phyloP scores from a whole-genome alignment of 2,888 invertebrate genomes.

The Volucella inanis region DNA sequence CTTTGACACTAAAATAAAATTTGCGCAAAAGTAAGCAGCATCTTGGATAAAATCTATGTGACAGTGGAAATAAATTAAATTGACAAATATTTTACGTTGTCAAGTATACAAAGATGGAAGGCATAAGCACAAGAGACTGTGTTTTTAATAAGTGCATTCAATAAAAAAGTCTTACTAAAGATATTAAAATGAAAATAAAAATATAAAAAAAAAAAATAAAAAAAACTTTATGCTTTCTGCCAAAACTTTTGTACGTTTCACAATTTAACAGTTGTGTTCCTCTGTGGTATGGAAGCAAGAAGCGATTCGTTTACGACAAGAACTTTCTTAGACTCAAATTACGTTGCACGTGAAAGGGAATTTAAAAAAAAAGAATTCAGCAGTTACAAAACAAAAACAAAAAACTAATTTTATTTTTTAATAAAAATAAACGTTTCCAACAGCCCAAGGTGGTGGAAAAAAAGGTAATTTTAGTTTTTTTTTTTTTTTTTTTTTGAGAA shows the following conservation, averaged over 20 bases:
- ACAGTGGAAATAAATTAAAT: constrained; percentile 29
- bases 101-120: constrained; percentile 27
- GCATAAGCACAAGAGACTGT: constrained; percentile 16
- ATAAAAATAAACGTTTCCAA: constrained; percentile 14
- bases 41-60: too few species aligned
- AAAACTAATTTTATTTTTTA: constrained; percentile 42
- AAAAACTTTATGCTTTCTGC: constrained; percentile 55
- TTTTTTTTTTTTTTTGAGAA: constrained; percentile 30
- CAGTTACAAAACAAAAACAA: constrained; percentile 20
- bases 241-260: constrained; percentile 57
- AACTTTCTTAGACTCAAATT: constrained; percentile 73
- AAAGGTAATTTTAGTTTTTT: constrained; percentile 6
- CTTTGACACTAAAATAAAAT: too few species aligned
- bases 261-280: constrained; percentile 50
- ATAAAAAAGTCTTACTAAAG: constrained; percentile 49
- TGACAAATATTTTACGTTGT: constrained; percentile 44
- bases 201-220: constrained; percentile 44
- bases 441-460: constrained; percentile 5
- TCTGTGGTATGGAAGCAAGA: constrained; percentile 64
- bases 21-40: too few species aligned
- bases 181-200: constrained; percentile 9
- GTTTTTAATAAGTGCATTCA: constrained; percentile 59
- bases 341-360: constrained; percentile 63
- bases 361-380: constrained; percentile 15
- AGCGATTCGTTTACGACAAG: constrained; percentile 69